A percentile compares a stretch with the other conserved stretches of the same genome.
Evolutionary conservation across 1,140 invertebrate species (phyloP).

Genomic region (Epicauta chinensis): DNA sequence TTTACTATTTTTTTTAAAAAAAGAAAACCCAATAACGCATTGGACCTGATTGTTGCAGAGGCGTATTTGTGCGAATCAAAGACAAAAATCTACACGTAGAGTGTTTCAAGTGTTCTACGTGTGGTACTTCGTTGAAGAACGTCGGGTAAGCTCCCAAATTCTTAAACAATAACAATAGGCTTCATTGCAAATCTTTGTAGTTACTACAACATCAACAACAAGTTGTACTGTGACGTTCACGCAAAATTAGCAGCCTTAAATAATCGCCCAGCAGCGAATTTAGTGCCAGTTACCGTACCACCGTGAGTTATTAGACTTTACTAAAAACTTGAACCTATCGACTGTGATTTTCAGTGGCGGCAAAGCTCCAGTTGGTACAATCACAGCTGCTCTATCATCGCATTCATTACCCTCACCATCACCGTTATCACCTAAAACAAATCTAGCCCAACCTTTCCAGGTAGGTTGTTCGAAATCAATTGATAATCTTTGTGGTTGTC

Average conservation of each 20-base stretch:
- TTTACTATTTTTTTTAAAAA: too few relatives aligned
- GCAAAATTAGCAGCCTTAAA: conserved; percentile 82
- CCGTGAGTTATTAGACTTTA: conserved; percentile 57
- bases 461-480: conserved; percentile 24
- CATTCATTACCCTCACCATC: conserved; percentile 41
- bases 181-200: conserved; percentile 22
- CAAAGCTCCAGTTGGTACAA: conserved; percentile 56
- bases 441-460: conserved; percentile 35
- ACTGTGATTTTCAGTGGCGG: conserved; percentile 45
- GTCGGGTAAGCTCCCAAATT: conserved; percentile 53
- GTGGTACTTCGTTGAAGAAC: conserved; percentile 91
- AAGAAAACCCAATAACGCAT: not conserved
- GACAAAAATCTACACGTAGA: conserved; percentile 94
- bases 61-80: conserved; percentile 93
- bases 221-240: conserved; percentile 94
- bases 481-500: not conserved
- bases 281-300: conserved; percentile 71
- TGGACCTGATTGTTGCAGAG: conserved; percentile 58
- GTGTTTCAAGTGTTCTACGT: conserved; percentile 95
- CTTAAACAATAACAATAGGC: not conserved
- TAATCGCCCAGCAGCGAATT: conserved; percentile 66
- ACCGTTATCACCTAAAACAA: conserved; percentile 49
- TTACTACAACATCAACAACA: conserved; percentile 93
- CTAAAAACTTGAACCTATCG: not conserved
- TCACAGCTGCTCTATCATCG: conserved; percentile 56